Evolutionary conservation across 2,113 vertebrate species (phyloP).

Genomic region (Myiozetetes cayanensis): DNA sequence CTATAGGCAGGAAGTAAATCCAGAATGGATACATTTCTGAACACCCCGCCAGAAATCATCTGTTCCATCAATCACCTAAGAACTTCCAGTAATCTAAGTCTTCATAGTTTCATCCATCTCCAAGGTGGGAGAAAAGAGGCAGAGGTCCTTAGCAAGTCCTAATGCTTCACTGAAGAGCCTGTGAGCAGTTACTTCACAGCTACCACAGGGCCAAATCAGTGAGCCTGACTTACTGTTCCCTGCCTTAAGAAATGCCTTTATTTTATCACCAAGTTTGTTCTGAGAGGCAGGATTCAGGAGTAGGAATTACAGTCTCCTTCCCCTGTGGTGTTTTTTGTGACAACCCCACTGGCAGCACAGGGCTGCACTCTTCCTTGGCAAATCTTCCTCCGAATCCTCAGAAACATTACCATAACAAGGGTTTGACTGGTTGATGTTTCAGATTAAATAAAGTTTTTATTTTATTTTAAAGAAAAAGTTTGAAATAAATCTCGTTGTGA

Average conservation of each 20-base stretch:
- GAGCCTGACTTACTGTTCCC: background rate
- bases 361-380: background rate
- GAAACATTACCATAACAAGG: background rate
- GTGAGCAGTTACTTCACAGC: background rate
- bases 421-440: background rate
- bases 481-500: background rate
- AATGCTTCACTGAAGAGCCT: background rate
- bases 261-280: background rate
- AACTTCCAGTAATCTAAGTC: background rate
- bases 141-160: background rate
- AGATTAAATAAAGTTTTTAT: background rate
- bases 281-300: background rate
- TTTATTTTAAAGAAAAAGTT: background rate
- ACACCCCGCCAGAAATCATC: background rate
- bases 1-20: background rate
- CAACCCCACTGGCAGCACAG: background rate
- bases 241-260: background rate
- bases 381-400: background rate
- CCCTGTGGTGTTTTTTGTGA: background rate
- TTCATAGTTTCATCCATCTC: background rate
- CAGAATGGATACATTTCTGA: background rate
- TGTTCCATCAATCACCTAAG: background rate
- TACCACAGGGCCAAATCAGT: background rate
- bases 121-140: background rate
- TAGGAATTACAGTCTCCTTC: background rate